Evolutionary conservation across 2,797 vertebrate species (phyloP), one percentile per base, ranked within the genome.

Genomic region (Rhinella marina): DNA sequence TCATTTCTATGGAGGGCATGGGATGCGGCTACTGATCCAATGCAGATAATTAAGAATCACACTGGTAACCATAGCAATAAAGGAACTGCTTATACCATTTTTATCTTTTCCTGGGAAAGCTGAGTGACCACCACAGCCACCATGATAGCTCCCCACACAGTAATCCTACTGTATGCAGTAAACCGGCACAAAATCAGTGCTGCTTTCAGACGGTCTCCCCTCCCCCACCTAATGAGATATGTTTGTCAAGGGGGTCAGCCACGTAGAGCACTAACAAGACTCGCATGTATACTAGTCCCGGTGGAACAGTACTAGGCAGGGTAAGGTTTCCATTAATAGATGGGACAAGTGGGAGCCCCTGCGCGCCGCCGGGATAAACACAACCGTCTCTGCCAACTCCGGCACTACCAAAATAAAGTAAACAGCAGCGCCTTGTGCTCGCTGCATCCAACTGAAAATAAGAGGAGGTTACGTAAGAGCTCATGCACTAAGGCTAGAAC

Each of bases 291-390:
- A 21, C 57, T 7, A 56, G 50, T 86, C 84, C 84, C 84, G 5
- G 25, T 17, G 75, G 84, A 66, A 13, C 17, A 52, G 75, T n/a
- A 16, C n/a, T 64, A 79, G 48, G 84, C 75, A 29, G 48, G 41
- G 59, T 57, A 78, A 79, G 25, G 19, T 56, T 86, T 79, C 84
- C 75, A 86, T 79, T 86, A 68, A 79, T 86, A 86, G 84, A 86
- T 68, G 50, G 82, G 75, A 79, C 84, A 79, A 79, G 75, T 54
- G 84, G 76, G 84, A 86, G 75, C 83, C 70, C 62, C 56, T 14
- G 7, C 29, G 29, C 29, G 82, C 82, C 75, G 83, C 14, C 70
- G 72, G 83, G 72, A 48, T 77, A 85, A 85, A 85, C 72, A 76
- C 21, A 1, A 14, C 17, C 54, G 32, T 52, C 72, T 62, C 5